These are phyloP conservation scores for Symphodus melops DNA, from an alignment of 2,113 vertebrate genomes.

Conservation along the genomic window DNA sequence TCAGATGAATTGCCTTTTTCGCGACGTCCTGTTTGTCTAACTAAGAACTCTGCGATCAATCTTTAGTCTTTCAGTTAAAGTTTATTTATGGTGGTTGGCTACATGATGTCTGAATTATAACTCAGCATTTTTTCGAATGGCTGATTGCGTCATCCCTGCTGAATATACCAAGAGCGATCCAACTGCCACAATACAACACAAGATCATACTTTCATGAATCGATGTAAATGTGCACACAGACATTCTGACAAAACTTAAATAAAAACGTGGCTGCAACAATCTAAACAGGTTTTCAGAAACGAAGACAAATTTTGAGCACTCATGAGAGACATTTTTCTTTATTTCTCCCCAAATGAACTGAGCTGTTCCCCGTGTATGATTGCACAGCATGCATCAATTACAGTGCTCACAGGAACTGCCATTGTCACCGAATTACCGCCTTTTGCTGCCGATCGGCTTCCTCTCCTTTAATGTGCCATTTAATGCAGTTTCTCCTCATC, in stretches of 20 bases:
- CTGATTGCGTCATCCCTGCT: constrained; percentile 74
- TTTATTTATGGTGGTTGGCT: constrained; percentile 77
- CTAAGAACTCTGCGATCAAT: constrained; percentile 80
- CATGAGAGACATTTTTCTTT: constrained; percentile 45
- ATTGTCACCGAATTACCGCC: constrained; percentile 64
- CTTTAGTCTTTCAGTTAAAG: constrained; percentile 74
- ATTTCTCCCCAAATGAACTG: constrained; percentile 56
- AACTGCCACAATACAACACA: not conserved
- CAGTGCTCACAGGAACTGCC: constrained; percentile 70
- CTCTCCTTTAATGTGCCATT: constrained; percentile 76
- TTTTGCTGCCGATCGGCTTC: constrained; percentile 66
- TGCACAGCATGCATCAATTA: constrained; percentile 81
- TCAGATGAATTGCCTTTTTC: constrained; percentile 81
- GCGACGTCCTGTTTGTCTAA: constrained; percentile 78
- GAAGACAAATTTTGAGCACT: constrained; percentile 16
- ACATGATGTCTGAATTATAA: constrained; percentile 76
- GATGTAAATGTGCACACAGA: not conserved
- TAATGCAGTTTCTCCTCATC: constrained; percentile 79
- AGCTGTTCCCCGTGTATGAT: constrained; percentile 66
- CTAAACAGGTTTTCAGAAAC: constrained; percentile 1
- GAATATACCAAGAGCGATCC: constrained; percentile 59
- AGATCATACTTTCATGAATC: not conserved
- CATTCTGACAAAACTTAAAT: constrained; percentile 35
- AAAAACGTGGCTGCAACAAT: not conserved
- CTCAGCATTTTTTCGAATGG: constrained; percentile 67